These are phyloP conservation scores for Telenomus remus DNA, from an alignment of 1,140 invertebrate genomes.

Conservation along the genomic window DNA sequence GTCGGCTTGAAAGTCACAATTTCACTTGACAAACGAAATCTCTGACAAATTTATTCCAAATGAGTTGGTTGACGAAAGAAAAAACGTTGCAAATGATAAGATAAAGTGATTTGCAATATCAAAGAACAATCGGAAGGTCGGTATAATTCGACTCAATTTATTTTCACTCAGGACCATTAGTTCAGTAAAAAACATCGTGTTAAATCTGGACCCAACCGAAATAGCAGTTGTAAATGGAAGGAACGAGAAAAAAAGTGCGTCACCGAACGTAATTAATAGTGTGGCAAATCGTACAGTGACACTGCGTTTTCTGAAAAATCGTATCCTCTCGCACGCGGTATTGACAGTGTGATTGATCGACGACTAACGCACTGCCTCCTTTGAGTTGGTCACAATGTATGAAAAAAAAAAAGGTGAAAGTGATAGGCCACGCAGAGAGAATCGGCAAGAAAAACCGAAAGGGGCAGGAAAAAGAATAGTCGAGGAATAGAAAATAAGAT, in stretches of 20 bases:
- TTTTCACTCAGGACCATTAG: no score
- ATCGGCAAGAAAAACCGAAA: constrained; percentile 30
- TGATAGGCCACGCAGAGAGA: constrained; percentile 39
- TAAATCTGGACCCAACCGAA: background rate
- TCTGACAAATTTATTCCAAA: no score
- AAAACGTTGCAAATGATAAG: no score
- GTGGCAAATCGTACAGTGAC: constrained; percentile 33
- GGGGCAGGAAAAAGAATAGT: constrained; percentile 21
- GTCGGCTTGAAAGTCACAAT: no score
- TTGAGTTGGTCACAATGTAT: constrained; percentile 32
- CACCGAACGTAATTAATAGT: constrained; percentile 27
- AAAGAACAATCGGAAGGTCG: no score
- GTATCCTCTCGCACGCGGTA: constrained; percentile 25
- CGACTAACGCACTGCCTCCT: constrained; percentile 28
- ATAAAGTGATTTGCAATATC: no score
- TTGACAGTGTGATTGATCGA: constrained; percentile 45
- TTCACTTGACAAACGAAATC: no score
- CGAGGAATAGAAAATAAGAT: constrained; percentile 51
- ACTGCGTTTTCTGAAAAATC: constrained; percentile 32
- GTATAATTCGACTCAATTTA: no score
- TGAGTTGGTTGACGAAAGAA: no score
- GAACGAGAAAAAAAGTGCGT: constrained; percentile 1
- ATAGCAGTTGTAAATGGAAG: background rate
- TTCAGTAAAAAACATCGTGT: no score
- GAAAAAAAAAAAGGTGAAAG: constrained; percentile 58